Percentiles rank a stretch among this genome's conserved stretches.
Evolutionary conservation across 1,140 invertebrate genomes (phyloP).

Genomic region (Dinoponera quadriceps): DNA sequence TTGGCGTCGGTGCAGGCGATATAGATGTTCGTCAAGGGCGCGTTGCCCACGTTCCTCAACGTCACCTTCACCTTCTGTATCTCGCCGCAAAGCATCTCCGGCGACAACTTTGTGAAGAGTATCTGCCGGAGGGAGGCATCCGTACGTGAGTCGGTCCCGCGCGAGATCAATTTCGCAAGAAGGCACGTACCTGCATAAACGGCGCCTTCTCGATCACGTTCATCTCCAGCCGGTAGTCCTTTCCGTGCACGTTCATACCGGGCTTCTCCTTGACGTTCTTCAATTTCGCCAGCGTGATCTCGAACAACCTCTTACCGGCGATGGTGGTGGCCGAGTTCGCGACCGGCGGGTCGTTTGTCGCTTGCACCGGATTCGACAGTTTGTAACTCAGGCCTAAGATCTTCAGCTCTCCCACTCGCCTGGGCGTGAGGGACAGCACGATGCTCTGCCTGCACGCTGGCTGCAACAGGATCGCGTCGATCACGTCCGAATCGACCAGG

Average conservation of each 20-base stretch:
- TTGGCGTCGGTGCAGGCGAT: conserved; percentile 90
- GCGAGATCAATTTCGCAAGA: conserved; percentile 19
- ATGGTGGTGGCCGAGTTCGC: conserved; percentile 82
- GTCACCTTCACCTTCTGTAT: conserved; percentile 89
- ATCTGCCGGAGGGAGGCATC: conserved; percentile 84
- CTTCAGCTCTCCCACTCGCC: conserved; percentile 78
- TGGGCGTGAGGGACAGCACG: conserved; percentile 78
- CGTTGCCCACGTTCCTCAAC: conserved; percentile 90
- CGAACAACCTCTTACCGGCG: conserved; percentile 88
- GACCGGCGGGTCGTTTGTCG: conserved; percentile 76
- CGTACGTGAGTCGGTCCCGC: not conserved
- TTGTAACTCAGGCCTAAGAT: conserved; percentile 80
- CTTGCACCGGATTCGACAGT: conserved; percentile 79
- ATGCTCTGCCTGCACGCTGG: conserved; percentile 81
- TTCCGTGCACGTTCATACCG: conserved; percentile 82
- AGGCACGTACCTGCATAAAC: conserved; percentile 88
- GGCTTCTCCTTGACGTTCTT: conserved; percentile 84
- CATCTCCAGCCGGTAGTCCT: conserved; percentile 88
- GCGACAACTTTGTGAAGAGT: conserved; percentile 89
- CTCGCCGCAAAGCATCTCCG: conserved; percentile 91
- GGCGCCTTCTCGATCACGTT: conserved; percentile 90
- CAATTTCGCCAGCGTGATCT: conserved; percentile 84
- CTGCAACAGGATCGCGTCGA: conserved; percentile 82
- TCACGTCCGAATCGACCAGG: conserved; percentile 82
- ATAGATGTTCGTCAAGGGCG: conserved; percentile 88